Conservation (phyloP, 2,888 invertebrate genomes). For the Omphaloscelis lunosa region DNA sequence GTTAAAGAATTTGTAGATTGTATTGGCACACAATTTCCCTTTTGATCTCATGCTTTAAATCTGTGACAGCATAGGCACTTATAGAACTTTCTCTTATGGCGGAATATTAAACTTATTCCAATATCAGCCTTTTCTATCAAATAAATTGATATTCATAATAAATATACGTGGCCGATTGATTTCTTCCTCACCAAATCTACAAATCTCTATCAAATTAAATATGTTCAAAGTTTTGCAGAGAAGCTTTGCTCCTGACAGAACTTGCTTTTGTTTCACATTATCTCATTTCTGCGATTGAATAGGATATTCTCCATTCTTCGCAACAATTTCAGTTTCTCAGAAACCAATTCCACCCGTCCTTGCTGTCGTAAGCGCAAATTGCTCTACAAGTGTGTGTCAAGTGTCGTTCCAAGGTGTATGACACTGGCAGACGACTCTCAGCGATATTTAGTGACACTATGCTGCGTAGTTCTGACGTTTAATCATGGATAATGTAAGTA, state of each 20-base stretch:
- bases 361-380: slow-evolving; percentile 61
- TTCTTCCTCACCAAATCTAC: neutral
- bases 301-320: slow-evolving; percentile 34
- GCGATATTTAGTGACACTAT: slow-evolving; percentile 62
- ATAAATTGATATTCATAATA: neutral
- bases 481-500: slow-evolving; percentile 40
- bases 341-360: slow-evolving; percentile 57
- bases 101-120: neutral
- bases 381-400: slow-evolving; percentile 60
- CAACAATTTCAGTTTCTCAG: slow-evolving; percentile 62
- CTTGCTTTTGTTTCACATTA: slow-evolving; percentile 24
- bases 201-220: neutral
- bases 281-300: slow-evolving; percentile 23
- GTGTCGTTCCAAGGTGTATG: slow-evolving; percentile 52
- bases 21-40: slow-evolving; percentile 1
- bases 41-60: slow-evolving; percentile 14
- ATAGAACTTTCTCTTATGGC: neutral
- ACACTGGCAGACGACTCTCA: slow-evolving; percentile 52
- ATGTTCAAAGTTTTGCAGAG: neutral
- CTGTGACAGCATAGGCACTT: neutral
- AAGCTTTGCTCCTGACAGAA: neutral
- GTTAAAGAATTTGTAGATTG: slow-evolving; percentile 18
- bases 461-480: slow-evolving; percentile 52
- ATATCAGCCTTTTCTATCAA: neutral
- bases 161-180: neutral